Evolutionary conservation across 2,113 vertebrate species (phyloP).

Genomic region (Pheucticus melanocephalus): DNA sequence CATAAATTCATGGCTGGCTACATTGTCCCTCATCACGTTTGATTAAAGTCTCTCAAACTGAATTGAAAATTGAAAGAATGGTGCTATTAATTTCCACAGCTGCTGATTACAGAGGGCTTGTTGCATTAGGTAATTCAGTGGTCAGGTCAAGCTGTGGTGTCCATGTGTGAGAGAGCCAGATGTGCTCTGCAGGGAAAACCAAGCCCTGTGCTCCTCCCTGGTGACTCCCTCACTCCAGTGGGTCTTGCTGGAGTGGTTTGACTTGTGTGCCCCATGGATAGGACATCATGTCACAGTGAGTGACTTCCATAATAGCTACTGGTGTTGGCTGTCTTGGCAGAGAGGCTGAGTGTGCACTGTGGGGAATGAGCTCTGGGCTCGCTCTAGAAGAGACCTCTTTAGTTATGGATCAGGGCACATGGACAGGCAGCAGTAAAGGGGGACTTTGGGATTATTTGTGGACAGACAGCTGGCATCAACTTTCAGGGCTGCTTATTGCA

Average conservation of each 20-base stretch:
- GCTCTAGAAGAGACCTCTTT: neutral
- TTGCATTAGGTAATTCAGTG: neutral
- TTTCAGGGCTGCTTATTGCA: neutral
- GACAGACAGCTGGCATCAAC: neutral
- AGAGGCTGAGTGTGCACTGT: fast-evolving
- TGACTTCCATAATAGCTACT: neutral
- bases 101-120: neutral
- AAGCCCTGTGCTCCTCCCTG: neutral
- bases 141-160: neutral
- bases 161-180: neutral
- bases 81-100: neutral
- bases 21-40: neutral
- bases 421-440: neutral
- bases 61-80: neutral
- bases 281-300: neutral
- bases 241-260: neutral
- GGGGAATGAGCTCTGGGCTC: neutral
- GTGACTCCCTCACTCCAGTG: neutral
- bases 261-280: neutral
- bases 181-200: fast-evolving
- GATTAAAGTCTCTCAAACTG: neutral
- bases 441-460: neutral
- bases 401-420: neutral
- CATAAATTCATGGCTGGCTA: neutral
- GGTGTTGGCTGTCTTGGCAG: neutral